Evolutionary conservation across 2,797 vertebrate species (phyloP), one percentile per base, ranked within the genome.

Genomic region (Telmatherina bonti): DNA sequence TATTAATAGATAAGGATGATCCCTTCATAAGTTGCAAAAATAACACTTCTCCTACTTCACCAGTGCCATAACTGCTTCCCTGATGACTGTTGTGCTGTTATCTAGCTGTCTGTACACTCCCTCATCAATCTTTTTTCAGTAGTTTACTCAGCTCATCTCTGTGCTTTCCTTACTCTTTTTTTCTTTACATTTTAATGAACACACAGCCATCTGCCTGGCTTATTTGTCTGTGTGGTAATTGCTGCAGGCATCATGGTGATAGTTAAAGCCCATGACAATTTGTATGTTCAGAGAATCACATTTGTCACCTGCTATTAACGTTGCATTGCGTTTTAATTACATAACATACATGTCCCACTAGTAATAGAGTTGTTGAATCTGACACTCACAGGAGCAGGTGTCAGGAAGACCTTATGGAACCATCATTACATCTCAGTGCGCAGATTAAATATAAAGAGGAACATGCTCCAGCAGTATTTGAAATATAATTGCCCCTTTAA

Each of bases 1-100:
- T 89, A 78, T 84, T 65, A 91, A 88, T 78, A 84, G 78, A 89
- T 72, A 55, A 83, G 72, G 73, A 83, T 43, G 27, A 86, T 84
- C 72, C 65, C 76, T 87, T 79, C 85, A 72, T 79, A 76, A 79
- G 79, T 83, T 83, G 73, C 29, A 12, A 85, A 89, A 86, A 81
- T 69, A 53, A 51, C 64, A 54, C 54, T 62, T 75, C 66, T 63
- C 47, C 64, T 36, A 26, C 51, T 61, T 24, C 54, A 9, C 47
- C 36, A 56, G 38, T 64, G 18, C 65, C 57, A 36, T 45, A 60
- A 15, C 59, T 33, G 35, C 56, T 29, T 79, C 30, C 60, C 52
- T 18, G 51, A 66, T 53, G 49, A 68, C 63, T 67, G 72, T 72
- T 55, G 12, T 65, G 56, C 35, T 27, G 41, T 78, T 73, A 61